A percentile compares a stretch with the other conserved stretches of the same genome.
Conservation (phyloP, 1,140 invertebrate species). For the Apis cerana region DNA sequence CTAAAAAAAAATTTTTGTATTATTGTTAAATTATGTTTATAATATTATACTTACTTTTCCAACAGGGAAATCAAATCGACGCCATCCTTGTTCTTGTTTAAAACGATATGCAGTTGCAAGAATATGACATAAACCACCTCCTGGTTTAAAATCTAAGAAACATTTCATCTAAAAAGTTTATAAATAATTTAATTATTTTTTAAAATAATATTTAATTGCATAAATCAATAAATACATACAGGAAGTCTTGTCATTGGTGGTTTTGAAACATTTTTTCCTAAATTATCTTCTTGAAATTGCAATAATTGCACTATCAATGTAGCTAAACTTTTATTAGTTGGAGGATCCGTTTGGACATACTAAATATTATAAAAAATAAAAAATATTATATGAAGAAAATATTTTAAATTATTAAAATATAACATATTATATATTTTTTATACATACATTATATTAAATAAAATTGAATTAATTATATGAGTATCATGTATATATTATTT, state of each 20-base stretch:
- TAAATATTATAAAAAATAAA: constrained; percentile 75
- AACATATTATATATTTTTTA: too few species aligned
- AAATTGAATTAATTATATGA: too few species aligned
- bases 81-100: constrained; percentile 97
- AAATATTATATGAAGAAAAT: neutral
- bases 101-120: constrained; percentile 96
- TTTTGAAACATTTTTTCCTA: constrained; percentile 96
- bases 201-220: neutral
- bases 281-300: constrained; percentile 97
- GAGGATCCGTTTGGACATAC: constrained; percentile 95
- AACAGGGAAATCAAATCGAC: constrained; percentile 94
- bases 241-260: constrained; percentile 91
- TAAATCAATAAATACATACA: constrained; percentile 82
- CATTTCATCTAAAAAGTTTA: constrained; percentile 88
- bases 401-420: neutral
- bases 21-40: neutral
- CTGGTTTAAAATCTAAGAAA: constrained; percentile 97
- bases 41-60: constrained; percentile 84
- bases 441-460: too few species aligned
- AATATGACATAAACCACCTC: constrained; percentile 95
- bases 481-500: too few species aligned
- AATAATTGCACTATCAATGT: constrained; percentile 93
- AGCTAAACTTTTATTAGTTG: constrained; percentile 94
- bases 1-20: constrained; percentile 78
- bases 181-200: neutral